Base-by-base conservation (phyloP, 2,113 vertebrate genomes). In the Sapayoa aenigma region DNA sequence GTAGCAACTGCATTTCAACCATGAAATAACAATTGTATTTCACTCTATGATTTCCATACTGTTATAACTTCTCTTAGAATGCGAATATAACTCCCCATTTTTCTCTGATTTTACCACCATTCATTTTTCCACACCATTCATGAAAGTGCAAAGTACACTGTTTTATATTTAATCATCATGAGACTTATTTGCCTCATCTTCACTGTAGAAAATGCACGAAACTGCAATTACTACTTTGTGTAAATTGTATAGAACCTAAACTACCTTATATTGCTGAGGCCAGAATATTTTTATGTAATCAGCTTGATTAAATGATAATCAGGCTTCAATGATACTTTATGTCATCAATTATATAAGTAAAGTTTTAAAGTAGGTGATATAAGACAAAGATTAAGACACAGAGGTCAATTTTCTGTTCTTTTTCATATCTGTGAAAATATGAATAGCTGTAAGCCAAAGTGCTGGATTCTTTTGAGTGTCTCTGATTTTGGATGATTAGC, bases 281-380 rank as follows among this genome's bases (percentile, higher is more conserved):
- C 52, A 82, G 73, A 80, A 17, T 88, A 44, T 95, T 90, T 94
- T 85, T 47, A 76, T 75, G 24, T 81, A 95, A 95, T 95, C 88
- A 97, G 44, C 14, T 50, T 90, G 88, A 93, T 95, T 93, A 95
- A 95, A 74, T 92, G n/a, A 60, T 91, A 89, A 95, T 94, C 41
- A 84, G 24, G 11, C 37, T 85, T 94, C 55, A 87, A 0, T 85
- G 25, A 39, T 84, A 83, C 75, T 93, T 82, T 86, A 81, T 79
- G 39, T 76, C 60, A 94, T 94, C 60, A 88, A 63, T 83, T 82
- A 85, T 60, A 41, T 84, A 91, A 90, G 24, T 93, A 59, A 93
- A 89, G 56, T 69, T 92, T 92, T 90, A 69, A 89, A 94, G 41
- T 41, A 76, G 46, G 9, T 78, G 11, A 66, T 88, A 74, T 5